Conservation (phyloP, 2,888 invertebrate species). For the Drosophila borealis region DNA sequence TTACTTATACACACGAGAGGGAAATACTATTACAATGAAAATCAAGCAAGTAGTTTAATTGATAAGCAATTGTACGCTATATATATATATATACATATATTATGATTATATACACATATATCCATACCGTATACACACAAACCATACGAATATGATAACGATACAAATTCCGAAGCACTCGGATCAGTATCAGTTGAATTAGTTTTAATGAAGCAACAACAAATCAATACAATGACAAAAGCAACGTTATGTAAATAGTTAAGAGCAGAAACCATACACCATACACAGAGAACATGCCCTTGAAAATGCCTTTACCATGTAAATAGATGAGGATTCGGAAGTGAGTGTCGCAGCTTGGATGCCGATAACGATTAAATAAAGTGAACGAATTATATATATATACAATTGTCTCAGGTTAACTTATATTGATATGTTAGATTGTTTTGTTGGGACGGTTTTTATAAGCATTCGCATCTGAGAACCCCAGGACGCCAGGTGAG, state of each 20-base stretch:
- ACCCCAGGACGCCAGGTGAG: not conserved
- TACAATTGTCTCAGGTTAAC: slow-evolving; percentile 20
- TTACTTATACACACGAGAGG: slow-evolving; percentile 28
- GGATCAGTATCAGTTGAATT: slow-evolving; percentile 59
- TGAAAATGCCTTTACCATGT: slow-evolving; percentile 66
- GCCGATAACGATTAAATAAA: slow-evolving; percentile 55
- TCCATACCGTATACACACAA: slow-evolving; percentile 49
- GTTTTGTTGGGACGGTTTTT: no score
- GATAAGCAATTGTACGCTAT: slow-evolving; percentile 66
- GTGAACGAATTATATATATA: slow-evolving; percentile 54
- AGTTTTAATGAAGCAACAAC: slow-evolving; percentile 65
- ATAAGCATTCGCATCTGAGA: not conserved
- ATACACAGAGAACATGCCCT: slow-evolving; percentile 47
- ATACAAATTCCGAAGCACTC: slow-evolving; percentile 22
- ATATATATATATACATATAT: slow-evolving; percentile 28
- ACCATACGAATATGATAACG: slow-evolving; percentile 28
- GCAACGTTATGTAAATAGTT: slow-evolving; percentile 53
- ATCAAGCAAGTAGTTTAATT: slow-evolving; percentile 65
- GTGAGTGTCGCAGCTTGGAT: slow-evolving; percentile 30
- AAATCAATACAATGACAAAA: slow-evolving; percentile 58
- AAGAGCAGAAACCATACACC: slow-evolving; percentile 33
- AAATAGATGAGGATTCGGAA: slow-evolving; percentile 44
- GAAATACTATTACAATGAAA: slow-evolving; percentile 36
- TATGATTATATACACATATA: slow-evolving; percentile 27
- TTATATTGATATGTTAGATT: not conserved